Percentiles rank a stretch among this genome's conserved stretches.
phyloP scores from a whole-genome alignment of 2,797 vertebrate genomes.

The Apodemus agrarius region DNA sequence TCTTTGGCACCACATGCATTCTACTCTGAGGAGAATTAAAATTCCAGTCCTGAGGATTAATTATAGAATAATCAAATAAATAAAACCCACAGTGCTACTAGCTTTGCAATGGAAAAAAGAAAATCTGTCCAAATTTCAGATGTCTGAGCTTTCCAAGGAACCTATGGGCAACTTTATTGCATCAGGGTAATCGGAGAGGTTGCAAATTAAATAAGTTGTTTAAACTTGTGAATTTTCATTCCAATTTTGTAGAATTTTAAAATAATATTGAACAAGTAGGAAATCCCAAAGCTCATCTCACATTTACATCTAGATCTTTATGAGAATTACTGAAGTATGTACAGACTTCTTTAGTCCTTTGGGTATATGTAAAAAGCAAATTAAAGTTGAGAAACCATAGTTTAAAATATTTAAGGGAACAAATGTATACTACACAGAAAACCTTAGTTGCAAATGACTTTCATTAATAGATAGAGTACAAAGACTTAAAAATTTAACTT shows the following conservation, averaged over 20 bases:
- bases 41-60: constrained; percentile 10
- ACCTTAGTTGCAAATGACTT: neutral
- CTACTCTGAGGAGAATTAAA: neutral
- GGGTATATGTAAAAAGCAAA: constrained; percentile 41
- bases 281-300: constrained; percentile 30
- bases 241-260: neutral
- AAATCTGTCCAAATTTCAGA: constrained; percentile 12
- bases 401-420: constrained; percentile 32
- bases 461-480: neutral
- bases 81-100: neutral
- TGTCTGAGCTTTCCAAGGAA: neutral
- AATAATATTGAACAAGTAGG: constrained; percentile 11
- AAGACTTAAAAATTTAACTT: constrained; percentile 9
- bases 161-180: neutral
- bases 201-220: neutral
- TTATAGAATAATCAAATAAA: neutral
- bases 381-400: neutral
- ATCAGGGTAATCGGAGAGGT: neutral
- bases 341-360: neutral
- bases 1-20: neutral
- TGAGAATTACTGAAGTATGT: neutral
- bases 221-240: neutral
- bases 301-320: constrained; percentile 29
- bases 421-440: neutral
- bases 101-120: neutral